Base-by-base conservation (phyloP, 2,888 invertebrate species). In the Dryobota labecula region DNA sequence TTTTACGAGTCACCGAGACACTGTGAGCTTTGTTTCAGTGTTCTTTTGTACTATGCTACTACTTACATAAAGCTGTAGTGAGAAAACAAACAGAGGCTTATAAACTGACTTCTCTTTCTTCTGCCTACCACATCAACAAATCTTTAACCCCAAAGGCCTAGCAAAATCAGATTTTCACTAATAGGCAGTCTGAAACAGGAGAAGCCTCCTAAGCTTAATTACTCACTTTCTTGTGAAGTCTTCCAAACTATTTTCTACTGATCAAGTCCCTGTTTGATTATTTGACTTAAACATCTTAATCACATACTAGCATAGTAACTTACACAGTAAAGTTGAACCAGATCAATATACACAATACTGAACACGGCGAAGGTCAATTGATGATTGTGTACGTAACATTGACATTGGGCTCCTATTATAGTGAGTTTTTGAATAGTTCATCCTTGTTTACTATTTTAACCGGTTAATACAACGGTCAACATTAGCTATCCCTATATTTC, bases 361-460 rank as follows among this genome's bases (percentile, higher is more conserved):
- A 68, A 57, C 41, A 70, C 56, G 45, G 27, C 53, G 75, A 82
- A 84, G 85, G 84, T 77, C 83, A 84, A 72, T 73, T 75, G 76
- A 75, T 69, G 70, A 73, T 71, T 82, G 65, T 73, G n/a, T 71
- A 73, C 60, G 86, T 68, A 68, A 72, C 86, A 85, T 85, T 85
- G 85, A 84, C 85, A 85, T 84, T 84, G 77, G 33, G 30, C 33
- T 73, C 38, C 41, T 70, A 45, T 20, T n/a, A 45, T 45, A 67
- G 64, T 49, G n/a, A 69, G 64, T 75, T 81, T 71, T 74, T 67
- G 18, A 78, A 62, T 73, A 67, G n/a, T 43, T 62, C 51, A 65
- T 58, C 78, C 73, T 68, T 70, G 65, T 68, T 65, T 65, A 60
- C 61, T 47, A 27, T n/a, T 45, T 41, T 20, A 45, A n/a, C 30